Evolutionary conservation across 2,888 invertebrate species (phyloP), one percentile per base, ranked within the genome.

Genomic region (Arrhopalites spinosus): DNA sequence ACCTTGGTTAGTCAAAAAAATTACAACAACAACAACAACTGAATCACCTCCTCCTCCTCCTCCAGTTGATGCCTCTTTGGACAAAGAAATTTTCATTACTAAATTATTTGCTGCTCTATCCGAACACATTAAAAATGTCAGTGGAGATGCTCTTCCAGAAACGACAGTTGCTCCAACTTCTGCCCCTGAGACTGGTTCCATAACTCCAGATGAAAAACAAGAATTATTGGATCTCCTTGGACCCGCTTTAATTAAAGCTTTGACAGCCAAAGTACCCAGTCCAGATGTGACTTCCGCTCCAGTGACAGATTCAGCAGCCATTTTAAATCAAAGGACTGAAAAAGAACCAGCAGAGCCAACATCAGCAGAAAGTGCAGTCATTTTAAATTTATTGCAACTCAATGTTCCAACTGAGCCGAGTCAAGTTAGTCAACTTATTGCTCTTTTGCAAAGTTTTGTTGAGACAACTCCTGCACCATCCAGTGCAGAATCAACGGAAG

Each of bases 21-120:
- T 13, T 7, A 1, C 45, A 45, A 23, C 66, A 25, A 64, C 64
- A 5, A 64, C 64, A 11, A 66, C 66, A 36, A n/a, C 36, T 3
- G 20, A 20, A 36, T 45, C 66, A n/a, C 11, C 59, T 8, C 23
- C 59, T 59, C 66, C 66, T 36, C 23, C 20, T 23, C 11, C 15
- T 43, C 64, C 17, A 20, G 17, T 43, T 43, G 17, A 27, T 5
- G 27, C 20, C 59, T 5, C 8, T 2, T 13, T 2, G 2, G 3
- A 45, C 13, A 36, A 66, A 1, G 1, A 36, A 5, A 0, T 43
- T 25, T 66, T 66, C 45, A 66, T 66, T 23, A 1, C 43, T 7
- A 66, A 43, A 66, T 23, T 66, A 0, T 66, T 66, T 43, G 66
- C 43, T 20, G 66, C 66, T 2, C 23, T 66, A 1, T n/a, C 45